These are phyloP conservation scores for Tapirus terrestris DNA, from an alignment of 2,113 vertebrate genomes.

Conservation along the genomic window DNA sequence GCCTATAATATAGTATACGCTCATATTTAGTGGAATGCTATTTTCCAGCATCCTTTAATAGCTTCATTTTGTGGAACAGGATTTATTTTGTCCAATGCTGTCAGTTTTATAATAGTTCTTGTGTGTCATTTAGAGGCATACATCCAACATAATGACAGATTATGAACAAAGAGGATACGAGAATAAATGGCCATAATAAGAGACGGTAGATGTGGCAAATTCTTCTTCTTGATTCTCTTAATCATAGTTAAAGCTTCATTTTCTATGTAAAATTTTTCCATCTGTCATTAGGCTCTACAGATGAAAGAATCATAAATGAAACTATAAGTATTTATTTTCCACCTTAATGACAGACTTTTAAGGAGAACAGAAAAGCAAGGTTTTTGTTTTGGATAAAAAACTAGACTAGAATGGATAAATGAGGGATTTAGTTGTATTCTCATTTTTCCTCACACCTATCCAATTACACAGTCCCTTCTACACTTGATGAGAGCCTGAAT, in stretches of 20 bases:
- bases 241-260: slow-evolving; percentile 74
- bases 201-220: slow-evolving; percentile 61
- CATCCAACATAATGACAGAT: slow-evolving; percentile 67
- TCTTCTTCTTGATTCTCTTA: slow-evolving; percentile 59
- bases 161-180: not conserved
- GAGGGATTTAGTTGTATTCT: not conserved
- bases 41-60: slow-evolving; percentile 61
- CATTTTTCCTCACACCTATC: not conserved
- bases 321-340: slow-evolving; percentile 1
- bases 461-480: not conserved
- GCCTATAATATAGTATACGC: slow-evolving; percentile 38
- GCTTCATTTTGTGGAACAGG: slow-evolving; percentile 29
- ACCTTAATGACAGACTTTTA: slow-evolving; percentile 34
- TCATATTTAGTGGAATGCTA: slow-evolving; percentile 3
- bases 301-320: not conserved
- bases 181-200: slow-evolving; percentile 62
- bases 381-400: not conserved
- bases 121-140: slow-evolving; percentile 39
- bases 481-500: not conserved
- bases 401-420: not conserved
- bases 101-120: slow-evolving; percentile 48
- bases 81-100: slow-evolving; percentile 67
- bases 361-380: not conserved
- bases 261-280: slow-evolving; percentile 32
- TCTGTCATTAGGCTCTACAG: slow-evolving; percentile 27